phyloP scores from a whole-genome alignment of 2,888 invertebrate genomes.

The Ctenicera cuprea region DNA sequence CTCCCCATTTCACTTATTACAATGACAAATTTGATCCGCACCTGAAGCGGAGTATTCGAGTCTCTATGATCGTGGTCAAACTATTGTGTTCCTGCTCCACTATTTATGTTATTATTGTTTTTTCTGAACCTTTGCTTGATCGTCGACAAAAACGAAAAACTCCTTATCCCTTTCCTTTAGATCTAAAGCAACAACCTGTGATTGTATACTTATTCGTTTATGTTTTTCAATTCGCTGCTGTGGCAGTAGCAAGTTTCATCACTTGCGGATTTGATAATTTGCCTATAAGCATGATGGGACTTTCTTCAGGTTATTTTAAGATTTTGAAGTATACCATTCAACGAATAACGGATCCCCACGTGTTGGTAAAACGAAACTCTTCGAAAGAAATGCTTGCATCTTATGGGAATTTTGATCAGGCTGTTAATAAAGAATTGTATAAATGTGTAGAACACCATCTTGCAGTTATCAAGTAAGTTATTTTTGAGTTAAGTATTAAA shows the following conservation, averaged over 20 bases:
- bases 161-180: constrained; percentile 39
- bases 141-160: constrained; percentile 6
- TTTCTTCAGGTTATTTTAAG: no score
- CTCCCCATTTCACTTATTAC: no score
- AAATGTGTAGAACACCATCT: no score
- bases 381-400: background rate
- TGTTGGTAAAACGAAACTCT: background rate
- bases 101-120: constrained; percentile 29
- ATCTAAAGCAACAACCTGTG: constrained; percentile 29
- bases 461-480: constrained; percentile 21
- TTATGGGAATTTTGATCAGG: constrained; percentile 21
- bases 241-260: constrained; percentile 55
- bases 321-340: constrained; percentile 58
- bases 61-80: constrained; percentile 35
- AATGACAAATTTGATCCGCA: no score
- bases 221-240: constrained; percentile 34
- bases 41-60: constrained; percentile 18
- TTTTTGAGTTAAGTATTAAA: background rate
- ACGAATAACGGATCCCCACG: constrained; percentile 31
- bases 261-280: constrained; percentile 61
- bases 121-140: constrained; percentile 13
- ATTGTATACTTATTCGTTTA: constrained; percentile 36
- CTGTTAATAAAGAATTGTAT: no score
- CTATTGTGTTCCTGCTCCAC: constrained; percentile 34
- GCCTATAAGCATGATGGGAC: constrained; percentile 50